Evolutionary conservation across 2,888 invertebrate species (phyloP).

Genomic region (Aphodius granarius): DNA sequence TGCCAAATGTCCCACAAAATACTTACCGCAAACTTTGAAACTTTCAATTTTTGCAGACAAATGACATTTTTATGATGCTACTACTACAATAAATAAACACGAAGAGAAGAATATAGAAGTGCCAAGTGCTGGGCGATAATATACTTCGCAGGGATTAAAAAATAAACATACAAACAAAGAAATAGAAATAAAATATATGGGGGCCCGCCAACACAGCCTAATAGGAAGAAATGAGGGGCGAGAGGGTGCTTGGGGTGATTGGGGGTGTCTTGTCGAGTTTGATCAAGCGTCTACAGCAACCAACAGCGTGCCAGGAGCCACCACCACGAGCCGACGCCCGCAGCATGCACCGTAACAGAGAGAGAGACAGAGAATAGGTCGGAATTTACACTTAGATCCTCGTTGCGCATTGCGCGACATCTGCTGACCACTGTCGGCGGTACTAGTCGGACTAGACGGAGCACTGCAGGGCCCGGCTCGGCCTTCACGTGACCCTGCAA

Average conservation of each 20-base stretch:
- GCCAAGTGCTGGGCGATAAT: not conserved
- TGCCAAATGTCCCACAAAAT: not conserved
- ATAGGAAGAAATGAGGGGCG: constrained; percentile 21
- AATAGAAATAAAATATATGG: constrained; percentile 19
- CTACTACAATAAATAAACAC: not conserved
- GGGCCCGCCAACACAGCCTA: constrained; percentile 42
- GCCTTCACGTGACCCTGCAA: constrained; percentile 63
- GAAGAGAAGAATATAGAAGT: not conserved
- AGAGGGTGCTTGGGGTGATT: constrained; percentile 23
- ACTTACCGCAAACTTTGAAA: not conserved
- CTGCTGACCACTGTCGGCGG: constrained; percentile 59
- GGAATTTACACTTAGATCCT: constrained; percentile 79
- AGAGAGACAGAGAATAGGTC: constrained; percentile 49
- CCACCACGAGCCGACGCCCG: constrained; percentile 40
- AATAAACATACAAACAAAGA: not conserved
- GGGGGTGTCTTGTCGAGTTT: constrained; percentile 21
- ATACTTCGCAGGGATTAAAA: not conserved
- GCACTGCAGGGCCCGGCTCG: constrained; percentile 57
- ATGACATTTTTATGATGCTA: not conserved
- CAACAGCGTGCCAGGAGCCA: constrained; percentile 39
- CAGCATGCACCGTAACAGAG: constrained; percentile 41
- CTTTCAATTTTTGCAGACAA: not conserved
- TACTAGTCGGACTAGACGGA: constrained; percentile 73
- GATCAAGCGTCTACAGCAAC: constrained; percentile 39
- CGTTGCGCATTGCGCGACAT: constrained; percentile 77